phyloP scores from a whole-genome alignment of 2,113 vertebrate genomes.

The Chaenogobius annularis region DNA sequence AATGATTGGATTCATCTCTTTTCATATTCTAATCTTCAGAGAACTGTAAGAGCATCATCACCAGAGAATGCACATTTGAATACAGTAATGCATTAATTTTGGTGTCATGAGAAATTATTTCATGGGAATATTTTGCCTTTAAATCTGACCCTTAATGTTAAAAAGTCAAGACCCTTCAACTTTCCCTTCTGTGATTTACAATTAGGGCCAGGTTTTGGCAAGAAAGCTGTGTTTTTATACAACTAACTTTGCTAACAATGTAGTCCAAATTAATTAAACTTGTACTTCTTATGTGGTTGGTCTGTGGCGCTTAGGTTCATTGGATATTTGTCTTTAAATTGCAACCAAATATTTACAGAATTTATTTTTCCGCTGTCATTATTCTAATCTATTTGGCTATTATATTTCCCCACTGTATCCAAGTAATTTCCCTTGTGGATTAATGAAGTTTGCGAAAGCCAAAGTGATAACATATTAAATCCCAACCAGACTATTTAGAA shows the following conservation, averaged over 20 bases:
- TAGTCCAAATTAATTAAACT: too few relatives aligned
- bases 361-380: not conserved
- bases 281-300: too few relatives aligned
- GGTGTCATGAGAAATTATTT: too few relatives aligned
- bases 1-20: not conserved
- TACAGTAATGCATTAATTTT: not conserved
- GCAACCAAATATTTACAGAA: not conserved
- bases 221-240: not conserved
- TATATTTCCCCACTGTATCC: too few relatives aligned
- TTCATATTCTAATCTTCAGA: not conserved
- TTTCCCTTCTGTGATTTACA: not conserved
- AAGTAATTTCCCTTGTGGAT: not conserved
- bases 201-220: not conserved
- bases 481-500: too few relatives aligned
- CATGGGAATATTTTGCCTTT: too few relatives aligned
- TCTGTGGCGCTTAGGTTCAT: too few relatives aligned
- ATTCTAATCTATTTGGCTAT: not conserved
- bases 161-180: too few relatives aligned
- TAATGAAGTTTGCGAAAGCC: too few relatives aligned
- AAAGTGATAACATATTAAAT: not conserved
- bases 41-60: not conserved
- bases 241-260: too few relatives aligned
- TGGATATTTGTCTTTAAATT: not conserved
- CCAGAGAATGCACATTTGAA: not conserved
- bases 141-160: too few relatives aligned